phyloP scores from a whole-genome alignment of 1,140 invertebrate genomes.

The Drosophila sturtevanti region DNA sequence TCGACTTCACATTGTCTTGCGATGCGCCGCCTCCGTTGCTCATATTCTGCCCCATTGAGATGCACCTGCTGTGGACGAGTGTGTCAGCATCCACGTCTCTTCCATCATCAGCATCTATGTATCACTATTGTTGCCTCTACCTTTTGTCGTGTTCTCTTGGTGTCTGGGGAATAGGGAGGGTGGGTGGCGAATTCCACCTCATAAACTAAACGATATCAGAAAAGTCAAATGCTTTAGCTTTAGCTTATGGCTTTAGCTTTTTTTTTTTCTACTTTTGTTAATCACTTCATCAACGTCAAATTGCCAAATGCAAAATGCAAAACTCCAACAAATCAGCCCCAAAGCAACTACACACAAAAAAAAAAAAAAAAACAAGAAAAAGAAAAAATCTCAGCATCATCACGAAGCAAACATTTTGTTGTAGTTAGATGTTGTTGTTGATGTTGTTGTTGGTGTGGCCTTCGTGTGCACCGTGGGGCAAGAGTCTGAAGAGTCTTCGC shows the following conservation, averaged over 20 bases:
- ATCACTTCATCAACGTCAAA: constrained; percentile 76
- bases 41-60: constrained; percentile 1
- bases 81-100: neutral
- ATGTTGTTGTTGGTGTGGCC: constrained; percentile 46
- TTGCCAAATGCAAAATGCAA: constrained; percentile 37
- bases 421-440: neutral
- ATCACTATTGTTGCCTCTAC: neutral
- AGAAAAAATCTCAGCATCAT: neutral
- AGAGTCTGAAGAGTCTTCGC: constrained; percentile 30
- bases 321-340: constrained; percentile 49
- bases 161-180: neutral
- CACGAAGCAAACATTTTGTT: constrained; percentile 1
- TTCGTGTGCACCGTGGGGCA: constrained; percentile 62
- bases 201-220: constrained; percentile 68
- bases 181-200: constrained; percentile 13
- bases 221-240: constrained; percentile 45
- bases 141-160: neutral
- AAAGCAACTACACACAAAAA: constrained; percentile 14
- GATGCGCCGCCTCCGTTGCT: constrained; percentile 9
- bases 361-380: neutral
- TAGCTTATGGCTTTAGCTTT: neutral
- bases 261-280: constrained; percentile 39
- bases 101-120: neutral
- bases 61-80: constrained; percentile 53
- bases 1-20: constrained; percentile 14